Base-by-base conservation (phyloP, 1,140 invertebrate genomes). In the Phthorimaea operculella region DNA sequence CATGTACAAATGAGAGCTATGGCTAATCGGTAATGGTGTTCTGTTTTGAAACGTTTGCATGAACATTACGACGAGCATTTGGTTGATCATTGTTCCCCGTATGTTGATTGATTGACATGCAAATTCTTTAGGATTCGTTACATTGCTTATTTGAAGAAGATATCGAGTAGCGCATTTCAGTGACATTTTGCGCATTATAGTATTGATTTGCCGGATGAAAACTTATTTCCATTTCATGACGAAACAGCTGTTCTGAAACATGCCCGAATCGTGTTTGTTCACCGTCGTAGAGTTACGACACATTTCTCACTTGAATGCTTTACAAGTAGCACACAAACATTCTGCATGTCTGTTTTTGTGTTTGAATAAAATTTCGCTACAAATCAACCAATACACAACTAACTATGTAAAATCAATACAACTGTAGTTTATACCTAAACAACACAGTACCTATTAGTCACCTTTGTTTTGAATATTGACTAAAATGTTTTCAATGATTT, bases 151-250 rank as follows among this genome's bases (percentile, higher is more conserved):
- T 58, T 59, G 51, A 58, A 58, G 58, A 65, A 69, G 55, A 60
- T 68, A 64, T 72, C 68, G 65, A 64, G 65, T 75, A 79, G 76
- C 81, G 75, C 76, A 80, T 70, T 80, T 84, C 66, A 68, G 68
- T 76, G 73, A 76, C 76, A 81, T 83, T 81, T 84, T 83, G 81
- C 81, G 81, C 79, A 84, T 74, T 83, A 75, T 76, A 68, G 74
- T 84, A 84, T 84, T 82, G 81, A 84, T 84, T 84, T 79, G 66
- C 59, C 64, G 68, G 70, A 70, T 73, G 66, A 74, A 76, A 72
- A 74, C 62, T 71, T 77, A 70, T 76, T 79, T 76, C 71, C 67
- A 70, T 60, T 62, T 61, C 67, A 69, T 72, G 73, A 74, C 63
- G 74, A 82, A 85, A 85, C 82, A 85, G 82, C 82, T 85, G 82